Conservation (phyloP, 92 coral and sea anemone genomes). For the Diadumene lineata region DNA sequence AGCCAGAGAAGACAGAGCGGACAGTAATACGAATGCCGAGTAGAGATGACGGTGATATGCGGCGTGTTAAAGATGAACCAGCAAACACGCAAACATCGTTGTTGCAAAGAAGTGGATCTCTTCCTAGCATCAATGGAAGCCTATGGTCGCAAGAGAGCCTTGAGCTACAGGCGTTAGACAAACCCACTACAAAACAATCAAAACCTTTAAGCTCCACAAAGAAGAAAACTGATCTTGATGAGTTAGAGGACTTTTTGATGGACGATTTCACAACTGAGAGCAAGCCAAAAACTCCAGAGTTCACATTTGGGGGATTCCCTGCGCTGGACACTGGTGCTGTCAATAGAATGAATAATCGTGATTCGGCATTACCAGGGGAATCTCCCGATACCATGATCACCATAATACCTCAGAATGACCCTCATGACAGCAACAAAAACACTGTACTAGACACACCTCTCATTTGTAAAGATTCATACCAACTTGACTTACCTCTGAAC, state of each 20-base stretch:
- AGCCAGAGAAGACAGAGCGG: constrained; percentile 19
- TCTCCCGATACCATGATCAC: background rate
- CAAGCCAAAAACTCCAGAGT: constrained; percentile 41
- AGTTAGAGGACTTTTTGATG: constrained; percentile 9
- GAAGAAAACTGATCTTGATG: constrained; percentile 32
- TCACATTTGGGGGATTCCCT: constrained; percentile 85
- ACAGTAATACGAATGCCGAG: constrained; percentile 37
- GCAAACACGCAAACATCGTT: constrained; percentile 7
- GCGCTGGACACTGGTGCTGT: constrained; percentile 60
- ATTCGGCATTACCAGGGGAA: background rate
- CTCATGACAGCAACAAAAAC: constrained; percentile 5
- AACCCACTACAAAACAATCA: background rate
- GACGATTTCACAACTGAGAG: constrained; percentile 25
- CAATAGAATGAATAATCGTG: background rate
- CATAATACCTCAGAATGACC: background rate
- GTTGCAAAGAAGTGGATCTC: constrained; percentile 64
- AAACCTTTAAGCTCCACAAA: constrained; percentile 23
- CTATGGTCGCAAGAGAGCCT: constrained; percentile 86
- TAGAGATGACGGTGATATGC: constrained; percentile 48
- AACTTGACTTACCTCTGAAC: constrained; percentile 60
- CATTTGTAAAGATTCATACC: constrained; percentile 48
- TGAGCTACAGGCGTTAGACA: constrained; percentile 22
- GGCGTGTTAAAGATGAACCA: constrained; percentile 11
- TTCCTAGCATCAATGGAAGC: constrained; percentile 80
- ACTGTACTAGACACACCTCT: constrained; percentile 19